Conservation (phyloP, 2,888 invertebrate genomes). For the Patella ulyssiponensis region DNA sequence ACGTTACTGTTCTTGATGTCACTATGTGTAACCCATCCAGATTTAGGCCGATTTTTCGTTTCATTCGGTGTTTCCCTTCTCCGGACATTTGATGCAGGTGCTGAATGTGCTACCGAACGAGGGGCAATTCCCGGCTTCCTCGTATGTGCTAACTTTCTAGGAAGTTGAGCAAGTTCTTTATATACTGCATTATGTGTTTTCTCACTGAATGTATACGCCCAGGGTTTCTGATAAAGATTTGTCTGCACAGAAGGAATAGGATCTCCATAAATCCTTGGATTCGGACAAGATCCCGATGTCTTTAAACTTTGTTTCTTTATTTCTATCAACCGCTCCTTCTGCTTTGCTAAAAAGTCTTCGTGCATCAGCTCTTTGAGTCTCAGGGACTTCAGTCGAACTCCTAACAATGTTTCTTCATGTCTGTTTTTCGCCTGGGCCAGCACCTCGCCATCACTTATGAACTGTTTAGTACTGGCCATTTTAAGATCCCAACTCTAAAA, state of each 20-base stretch:
- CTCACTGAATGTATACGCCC: conserved; percentile 49
- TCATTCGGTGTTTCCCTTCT: not conserved
- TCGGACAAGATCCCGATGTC: conserved; percentile 44
- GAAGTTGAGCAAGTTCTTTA: conserved; percentile 30
- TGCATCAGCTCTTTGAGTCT: conserved; percentile 35
- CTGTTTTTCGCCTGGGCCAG: conserved; percentile 47
- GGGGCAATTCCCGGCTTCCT: not conserved
- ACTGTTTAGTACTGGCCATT: too few species aligned
- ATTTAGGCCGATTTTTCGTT: not conserved
- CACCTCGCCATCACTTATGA: conserved; percentile 47
- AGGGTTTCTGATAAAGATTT: conserved; percentile 43
- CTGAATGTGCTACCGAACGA: not conserved
- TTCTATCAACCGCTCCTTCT: conserved; percentile 36
- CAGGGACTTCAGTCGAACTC: conserved; percentile 34
- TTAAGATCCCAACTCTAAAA: too few species aligned
- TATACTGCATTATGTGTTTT: conserved; percentile 50
- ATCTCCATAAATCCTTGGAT: conserved; percentile 16
- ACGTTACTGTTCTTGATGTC: not conserved
- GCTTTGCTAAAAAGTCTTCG: conserved; percentile 38
- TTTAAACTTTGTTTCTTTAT: conserved; percentile 36
- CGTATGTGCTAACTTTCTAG: not conserved
- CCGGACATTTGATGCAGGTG: not conserved
- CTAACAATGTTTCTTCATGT: conserved; percentile 44
- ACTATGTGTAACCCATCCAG: too few species aligned
- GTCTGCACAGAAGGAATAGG: conserved; percentile 26